Evolutionary conservation across 1,140 invertebrate species (phyloP), one percentile per base, ranked within the genome.

Genomic region (Anoplophora glabripennis): DNA sequence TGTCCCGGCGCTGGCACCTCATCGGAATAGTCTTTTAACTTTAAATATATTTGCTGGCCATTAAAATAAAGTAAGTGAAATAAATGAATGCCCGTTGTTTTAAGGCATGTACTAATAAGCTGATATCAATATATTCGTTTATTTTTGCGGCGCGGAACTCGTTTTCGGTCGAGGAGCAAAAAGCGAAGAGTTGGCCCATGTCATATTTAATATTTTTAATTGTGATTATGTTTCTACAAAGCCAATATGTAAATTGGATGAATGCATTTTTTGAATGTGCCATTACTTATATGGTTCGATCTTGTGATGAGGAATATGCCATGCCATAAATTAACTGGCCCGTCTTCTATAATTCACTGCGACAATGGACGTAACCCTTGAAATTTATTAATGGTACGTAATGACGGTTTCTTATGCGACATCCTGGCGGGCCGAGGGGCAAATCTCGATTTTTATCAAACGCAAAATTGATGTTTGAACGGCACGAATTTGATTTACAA

Each of bases 191-290:
- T 21, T 28, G 33, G 36, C 33, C 35, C 36, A 41, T 55, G 44
- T 49, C 53, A 52, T 65, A 65, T 65, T 65, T 65, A 65, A 63
- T 53, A 52, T 62, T 63, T 62, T 65, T 65, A 65, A 65, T 65
- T 65, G 63, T 59, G 53, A 58, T 59, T 60, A 65, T 61, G 49
- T 57, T 60, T 51, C 44, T 59, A 59, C 21, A 28, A 28, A 28
- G 40, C 37, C 40, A 52, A 38, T 49, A 49, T 49, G 47, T 49
- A 49, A 49, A 49, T 49, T n/a, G 47, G 21, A 35, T 10, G 47
- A 37, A 49, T 51, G 34, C 34, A 28, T 28, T 28, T 28, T 28
- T 28, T 28, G 21, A 28, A 28, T 28, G 21, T 28, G 21, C 21
- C 21, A 28, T 28, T 28, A 28, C 21, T 28, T 28, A 28, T 28